Base-by-base conservation (phyloP, 2,888 invertebrate species). In the Gryllus longicercus region DNA sequence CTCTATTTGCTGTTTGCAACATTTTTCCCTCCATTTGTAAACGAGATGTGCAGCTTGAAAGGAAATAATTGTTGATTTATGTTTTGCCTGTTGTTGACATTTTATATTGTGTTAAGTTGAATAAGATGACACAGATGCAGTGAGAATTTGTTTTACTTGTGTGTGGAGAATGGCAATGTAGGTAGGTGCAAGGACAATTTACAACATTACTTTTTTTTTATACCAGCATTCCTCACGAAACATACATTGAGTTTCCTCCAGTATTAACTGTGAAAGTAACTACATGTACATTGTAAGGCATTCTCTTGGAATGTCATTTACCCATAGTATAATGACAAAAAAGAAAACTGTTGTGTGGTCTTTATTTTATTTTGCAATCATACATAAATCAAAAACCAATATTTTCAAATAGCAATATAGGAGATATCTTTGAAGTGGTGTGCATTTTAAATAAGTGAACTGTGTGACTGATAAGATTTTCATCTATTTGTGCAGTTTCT, bases 21-120 rank as follows among this genome's bases (percentile, higher is more conserved):
- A 79, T 75, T 78, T 80, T 80, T 80, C 80, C 80, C 80, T 80
- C 80, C 80, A 80, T 80, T 78, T 79, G 23, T 49, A 78, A 78
- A 75, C 25, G 76, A 77, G 74, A 78, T 78, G 80, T 76, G 80
- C 80, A 80, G 80, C 80, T 80, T 78, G 25, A 78, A 78, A 63
- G 38, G 38, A 63, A 23, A 77, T 79, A 76, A 77, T 79, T 79
- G 79, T 79, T 79, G 74, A 51, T 79, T 79, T 79, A 76, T 63
- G 49, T 77, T 77, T 79, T 79, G 79, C 79, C 79, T 76, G 76
- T 79, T 63, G 63, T 63, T 79, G 79, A 63, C 77, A 79, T 79
- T 79, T 79, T 79, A 79, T 79, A 79, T 63, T 79, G 51, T 25
- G 79, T 79, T 79, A 76, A 76, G 51, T 79, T 79, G 63, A 63